phyloP scores from a whole-genome alignment of 2,797 vertebrate genomes.

The Megaceryle alcyon region DNA sequence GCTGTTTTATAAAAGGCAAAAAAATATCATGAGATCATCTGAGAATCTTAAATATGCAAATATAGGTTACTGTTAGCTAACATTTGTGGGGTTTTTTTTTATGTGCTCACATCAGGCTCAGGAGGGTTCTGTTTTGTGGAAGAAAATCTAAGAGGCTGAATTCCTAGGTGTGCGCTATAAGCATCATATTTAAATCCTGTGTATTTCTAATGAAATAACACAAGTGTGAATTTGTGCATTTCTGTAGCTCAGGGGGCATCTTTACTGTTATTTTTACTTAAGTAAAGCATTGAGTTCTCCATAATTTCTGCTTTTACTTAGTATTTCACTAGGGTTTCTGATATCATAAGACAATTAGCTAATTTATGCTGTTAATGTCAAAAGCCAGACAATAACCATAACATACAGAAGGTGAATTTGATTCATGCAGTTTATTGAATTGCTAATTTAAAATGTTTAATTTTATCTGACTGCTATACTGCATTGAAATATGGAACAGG shows the following conservation, averaged over 20 bases:
- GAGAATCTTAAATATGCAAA: constrained; percentile 4
- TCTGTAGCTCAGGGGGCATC: neutral
- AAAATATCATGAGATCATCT: constrained; percentile 7
- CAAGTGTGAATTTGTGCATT: neutral
- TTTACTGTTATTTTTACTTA: neutral
- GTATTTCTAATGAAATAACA: neutral
- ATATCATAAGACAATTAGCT: neutral
- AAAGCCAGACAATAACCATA: neutral
- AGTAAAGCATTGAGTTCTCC: neutral
- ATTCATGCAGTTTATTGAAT: neutral
- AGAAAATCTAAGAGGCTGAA: neutral
- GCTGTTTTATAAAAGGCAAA: constrained; percentile 12
- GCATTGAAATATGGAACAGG: neutral
- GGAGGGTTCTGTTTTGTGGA: neutral
- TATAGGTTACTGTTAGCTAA: neutral
- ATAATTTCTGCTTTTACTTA: neutral
- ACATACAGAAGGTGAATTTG: neutral
- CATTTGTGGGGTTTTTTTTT: neutral
- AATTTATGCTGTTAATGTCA: neutral
- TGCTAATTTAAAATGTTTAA: neutral
- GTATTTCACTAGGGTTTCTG: neutral
- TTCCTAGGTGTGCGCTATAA: neutral
- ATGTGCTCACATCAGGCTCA: neutral
- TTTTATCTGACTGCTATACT: neutral
- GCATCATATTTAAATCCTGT: neutral